phyloP scores from a whole-genome alignment of 2,888 invertebrate genomes.

The Prosopocoilus inquinatus region DNA sequence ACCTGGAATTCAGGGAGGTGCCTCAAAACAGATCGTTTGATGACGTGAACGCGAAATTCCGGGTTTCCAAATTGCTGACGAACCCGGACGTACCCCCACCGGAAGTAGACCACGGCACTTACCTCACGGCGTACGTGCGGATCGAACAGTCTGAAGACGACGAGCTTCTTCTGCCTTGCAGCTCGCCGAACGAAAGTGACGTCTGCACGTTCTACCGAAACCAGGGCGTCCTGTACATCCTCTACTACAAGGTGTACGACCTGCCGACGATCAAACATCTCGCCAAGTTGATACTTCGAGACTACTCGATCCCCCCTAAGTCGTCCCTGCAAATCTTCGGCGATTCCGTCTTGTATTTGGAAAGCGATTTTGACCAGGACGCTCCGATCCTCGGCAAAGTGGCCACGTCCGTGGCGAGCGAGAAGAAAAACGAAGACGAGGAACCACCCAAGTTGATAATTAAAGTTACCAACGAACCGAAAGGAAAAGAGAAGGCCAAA shows the following conservation, averaged over 20 bases:
- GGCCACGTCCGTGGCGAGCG: conserved; percentile 21
- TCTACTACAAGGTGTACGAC: conserved; percentile 59
- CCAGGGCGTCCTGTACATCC: conserved; percentile 58
- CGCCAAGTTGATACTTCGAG: conserved; percentile 48
- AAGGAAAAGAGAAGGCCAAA: conserved; percentile 17
- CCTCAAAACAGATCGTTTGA: conserved; percentile 17
- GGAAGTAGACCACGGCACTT: conserved; percentile 52
- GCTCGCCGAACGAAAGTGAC: conserved; percentile 10
- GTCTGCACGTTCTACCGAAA: conserved; percentile 57
- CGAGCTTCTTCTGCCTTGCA: conserved; percentile 18
- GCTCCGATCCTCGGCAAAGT: conserved; percentile 13
- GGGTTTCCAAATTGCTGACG: conserved; percentile 55
- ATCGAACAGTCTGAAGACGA: conserved; percentile 50
- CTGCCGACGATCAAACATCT: conserved; percentile 54
- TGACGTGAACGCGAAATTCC: conserved; percentile 49
- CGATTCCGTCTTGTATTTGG: conserved; percentile 35
- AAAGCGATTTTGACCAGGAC: conserved; percentile 21
- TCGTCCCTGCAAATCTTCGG: conserved; percentile 50
- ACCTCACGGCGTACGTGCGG: conserved; percentile 59
- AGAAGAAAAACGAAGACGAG: conserved; percentile 20
- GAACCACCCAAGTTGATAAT: background rate
- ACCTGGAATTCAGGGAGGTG: conserved; percentile 27
- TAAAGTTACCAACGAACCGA: conserved; percentile 19
- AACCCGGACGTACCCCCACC: conserved; percentile 48
- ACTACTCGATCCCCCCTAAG: conserved; percentile 43